phyloP scores from a whole-genome alignment of 2,888 invertebrate genomes.

The Epinotia bilunana region DNA sequence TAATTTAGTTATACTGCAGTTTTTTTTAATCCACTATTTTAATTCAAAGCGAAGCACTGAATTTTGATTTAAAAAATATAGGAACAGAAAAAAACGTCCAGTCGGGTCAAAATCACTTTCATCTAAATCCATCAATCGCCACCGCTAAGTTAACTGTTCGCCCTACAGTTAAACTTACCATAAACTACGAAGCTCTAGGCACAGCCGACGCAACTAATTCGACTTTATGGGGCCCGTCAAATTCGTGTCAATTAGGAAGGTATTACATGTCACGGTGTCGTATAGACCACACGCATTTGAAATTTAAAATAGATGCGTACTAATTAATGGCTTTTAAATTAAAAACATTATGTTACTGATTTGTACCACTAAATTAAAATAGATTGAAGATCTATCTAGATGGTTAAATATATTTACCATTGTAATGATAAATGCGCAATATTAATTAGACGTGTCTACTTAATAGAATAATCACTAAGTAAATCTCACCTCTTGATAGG shows the following conservation, averaged over 20 bases:
- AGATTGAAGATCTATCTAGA: background rate
- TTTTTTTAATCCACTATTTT: background rate
- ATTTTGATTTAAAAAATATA: background rate
- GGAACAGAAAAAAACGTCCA: background rate
- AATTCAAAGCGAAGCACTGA: background rate
- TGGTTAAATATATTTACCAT: background rate
- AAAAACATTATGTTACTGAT: slow-evolving; percentile 6
- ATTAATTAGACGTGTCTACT: too few species aligned
- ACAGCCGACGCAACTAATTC: slow-evolving; percentile 64
- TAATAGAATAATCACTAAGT: slow-evolving; percentile 5
- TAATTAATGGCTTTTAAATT: slow-evolving; percentile 22
- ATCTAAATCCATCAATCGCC: slow-evolving; percentile 18
- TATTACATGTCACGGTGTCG: slow-evolving; percentile 46
- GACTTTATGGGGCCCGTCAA: slow-evolving; percentile 60
- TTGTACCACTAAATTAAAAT: slow-evolving; percentile 1
- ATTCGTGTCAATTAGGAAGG: slow-evolving; percentile 69
- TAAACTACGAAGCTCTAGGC: slow-evolving; percentile 48
- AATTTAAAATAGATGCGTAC: slow-evolving; percentile 36
- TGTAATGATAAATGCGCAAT: too few species aligned
- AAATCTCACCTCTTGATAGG: background rate
- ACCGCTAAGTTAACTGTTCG: slow-evolving; percentile 40
- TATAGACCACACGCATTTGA: slow-evolving; percentile 46
- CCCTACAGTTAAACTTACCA: slow-evolving; percentile 38
- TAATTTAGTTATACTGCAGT: background rate
- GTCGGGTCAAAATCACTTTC: slow-evolving; percentile 6